Base-by-base conservation (phyloP, 2,797 vertebrate species). In the Nannoperca australis region DNA sequence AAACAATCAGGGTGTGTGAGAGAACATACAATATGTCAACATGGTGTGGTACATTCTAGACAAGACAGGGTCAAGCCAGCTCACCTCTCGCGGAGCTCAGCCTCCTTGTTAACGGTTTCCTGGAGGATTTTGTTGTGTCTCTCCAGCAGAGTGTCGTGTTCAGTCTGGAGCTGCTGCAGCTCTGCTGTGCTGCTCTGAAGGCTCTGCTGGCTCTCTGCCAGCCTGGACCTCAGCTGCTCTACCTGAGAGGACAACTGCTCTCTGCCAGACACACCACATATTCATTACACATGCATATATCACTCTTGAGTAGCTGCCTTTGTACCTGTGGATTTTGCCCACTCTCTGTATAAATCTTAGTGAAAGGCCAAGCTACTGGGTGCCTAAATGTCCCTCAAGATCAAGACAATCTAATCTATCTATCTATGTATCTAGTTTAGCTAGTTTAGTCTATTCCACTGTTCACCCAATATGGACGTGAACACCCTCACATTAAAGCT, bases 121-220 rank as follows among this genome's bases (percentile, higher is more conserved):
- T 99, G 98, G 47, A 99, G 96, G 92, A 98, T 97, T 89, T 97
- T 97, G 92, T 98, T 99, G 94, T 99, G 98, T 32, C 98, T 95
- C 89, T 99, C 98, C 82, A 98, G 94, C 51, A 99, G 94, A 17
- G 96, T 96, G 89, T 98, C 97, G 0, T 99, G 97, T 76, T 99
- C 97, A 11, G 86, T 88, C 70, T 99, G 98, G 81, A 99, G 84
- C 3, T 96, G 90, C 82, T 97, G 97, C 55, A 98, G 94, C 78
- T 99, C 98, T 4, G 90, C 90, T 0, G 86, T 60, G 70, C 76
- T 96, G 70, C 94, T 92, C 89, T 98, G 97, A 75, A 97, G 93
- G 86, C 88, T 96, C 82, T 96, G 96, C 76, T 99, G 97, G 72
- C 94, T 96, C 27, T 99, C 97, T 71, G 96, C 95, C 78, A 99